Percentiles rank a stretch among this genome's conserved stretches.
These are phyloP conservation scores for Apodemia hepburni DNA, from an alignment of 2,888 invertebrate species.

Conservation along the genomic window DNA sequence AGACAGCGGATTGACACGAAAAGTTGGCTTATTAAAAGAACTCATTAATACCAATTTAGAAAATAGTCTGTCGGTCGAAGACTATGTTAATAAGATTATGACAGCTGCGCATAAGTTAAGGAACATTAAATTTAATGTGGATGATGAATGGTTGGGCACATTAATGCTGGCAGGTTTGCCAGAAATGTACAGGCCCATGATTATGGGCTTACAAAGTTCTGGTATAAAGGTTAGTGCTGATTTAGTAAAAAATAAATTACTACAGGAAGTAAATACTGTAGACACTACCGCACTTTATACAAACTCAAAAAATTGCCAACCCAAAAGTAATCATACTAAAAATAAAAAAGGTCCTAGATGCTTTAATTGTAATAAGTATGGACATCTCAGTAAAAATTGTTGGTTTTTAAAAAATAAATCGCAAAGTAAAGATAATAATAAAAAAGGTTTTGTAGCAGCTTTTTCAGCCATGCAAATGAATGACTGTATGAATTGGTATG, in stretches of 20 bases:
- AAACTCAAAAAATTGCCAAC: neutral
- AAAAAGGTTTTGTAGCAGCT: neutral
- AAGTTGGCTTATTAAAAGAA: slow-evolving; percentile 30
- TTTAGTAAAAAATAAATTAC: slow-evolving; percentile 27
- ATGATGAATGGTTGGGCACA: slow-evolving; percentile 31
- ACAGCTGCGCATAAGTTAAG: slow-evolving; percentile 25
- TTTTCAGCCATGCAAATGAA: neutral
- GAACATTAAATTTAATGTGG: slow-evolving; percentile 27
- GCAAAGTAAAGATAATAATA: neutral
- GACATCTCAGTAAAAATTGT: slow-evolving; percentile 1
- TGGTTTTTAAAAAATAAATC: slow-evolving; percentile 10
- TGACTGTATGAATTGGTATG: slow-evolving; percentile 2
- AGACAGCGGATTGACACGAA: slow-evolving; percentile 23
- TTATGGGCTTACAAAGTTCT: slow-evolving; percentile 19
- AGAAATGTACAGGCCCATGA: slow-evolving; percentile 26
- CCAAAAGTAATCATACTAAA: neutral
- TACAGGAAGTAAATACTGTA: slow-evolving; percentile 26
- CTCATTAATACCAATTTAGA: slow-evolving; percentile 28
- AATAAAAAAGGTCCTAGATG: slow-evolving; percentile 4
- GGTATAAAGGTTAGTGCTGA: slow-evolving; percentile 25
- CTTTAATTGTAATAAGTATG: slow-evolving; percentile 1
- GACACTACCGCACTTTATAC: slow-evolving; percentile 20
- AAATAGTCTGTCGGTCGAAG: slow-evolving; percentile 26
- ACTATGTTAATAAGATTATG: slow-evolving; percentile 18
- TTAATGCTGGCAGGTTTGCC: slow-evolving; percentile 31